Evolutionary conservation across 1,140 invertebrate genomes (phyloP), one percentile per base, ranked within the genome.

Genomic region (Linepithema humile): DNA sequence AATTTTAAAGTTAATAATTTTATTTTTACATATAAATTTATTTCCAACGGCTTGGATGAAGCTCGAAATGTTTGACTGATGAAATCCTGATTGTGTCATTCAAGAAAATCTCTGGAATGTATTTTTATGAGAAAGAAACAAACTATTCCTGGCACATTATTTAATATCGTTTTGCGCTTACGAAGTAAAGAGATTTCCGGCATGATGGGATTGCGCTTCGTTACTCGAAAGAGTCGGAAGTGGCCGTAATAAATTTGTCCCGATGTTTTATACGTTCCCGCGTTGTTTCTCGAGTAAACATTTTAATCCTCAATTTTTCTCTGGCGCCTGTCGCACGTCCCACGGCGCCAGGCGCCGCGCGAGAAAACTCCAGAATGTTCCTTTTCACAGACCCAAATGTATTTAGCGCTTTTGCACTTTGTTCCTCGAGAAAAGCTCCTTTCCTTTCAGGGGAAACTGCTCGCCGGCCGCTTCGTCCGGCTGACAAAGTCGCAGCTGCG

Each of bases 351-450:
- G 17, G 32, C 77, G 78, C 67, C n/a, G 38, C 67, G 48, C 72
- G 82, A 64, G 82, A 83, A 83, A 83, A 43, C 82, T 77, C 20
- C 72, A 62, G 75, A 53, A 80, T 77, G 82, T 84, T 78, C 74
- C 82, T 78, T 78, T 84, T 78, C 82, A 84, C 82, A 48, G 48
- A 82, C 59, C 65, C 67, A 82, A 85, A 85, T 83, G 78, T 85
- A 83, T 85, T 85, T 83, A 85, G 84, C 62, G 60, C 84, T 62
- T 83, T 83, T 83, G 60, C 78, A 83, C 84, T 85, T 83, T 62
- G 84, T 65, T 83, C 84, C 60, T 48, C 67, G 69, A 73, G 84
- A 83, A 83, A 83, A 85, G 84, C 78, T 74, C 77, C 65, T 70
- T 73, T 85, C 64, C 73, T 86, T 84, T 77, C 69, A 69, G 17